A percentile compares a stretch with the other conserved stretches of the same genome.
These are phyloP conservation scores for Trichonephila inaurata DNA, from an alignment of 1,140 invertebrate genomes.

Conservation along the genomic window DNA sequence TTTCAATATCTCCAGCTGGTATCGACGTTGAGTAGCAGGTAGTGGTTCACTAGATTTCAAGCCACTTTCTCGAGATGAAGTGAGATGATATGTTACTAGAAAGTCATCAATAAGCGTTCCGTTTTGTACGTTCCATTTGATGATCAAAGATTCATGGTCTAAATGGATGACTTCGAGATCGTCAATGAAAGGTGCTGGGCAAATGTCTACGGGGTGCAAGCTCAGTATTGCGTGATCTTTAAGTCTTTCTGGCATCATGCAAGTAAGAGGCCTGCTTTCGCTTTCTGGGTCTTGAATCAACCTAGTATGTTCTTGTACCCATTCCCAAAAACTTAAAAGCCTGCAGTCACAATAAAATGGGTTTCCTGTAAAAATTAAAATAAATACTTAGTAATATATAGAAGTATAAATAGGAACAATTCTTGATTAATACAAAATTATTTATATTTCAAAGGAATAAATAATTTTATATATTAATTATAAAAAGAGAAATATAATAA, in stretches of 20 bases:
- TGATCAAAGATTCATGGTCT: constrained; percentile 91
- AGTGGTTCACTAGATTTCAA: constrained; percentile 80
- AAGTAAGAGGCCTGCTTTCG: constrained; percentile 83
- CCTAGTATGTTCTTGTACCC: constrained; percentile 92
- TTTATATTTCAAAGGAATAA: too few species aligned
- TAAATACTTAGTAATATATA: neutral
- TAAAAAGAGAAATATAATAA: too few species aligned
- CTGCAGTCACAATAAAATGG: constrained; percentile 91
- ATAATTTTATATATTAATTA: too few species aligned
- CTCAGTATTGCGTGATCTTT: constrained; percentile 88
- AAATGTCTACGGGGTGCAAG: constrained; percentile 89
- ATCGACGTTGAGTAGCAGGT: constrained; percentile 86
- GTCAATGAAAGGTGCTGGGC: constrained; percentile 89
- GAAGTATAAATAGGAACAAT: too few species aligned
- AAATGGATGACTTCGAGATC: constrained; percentile 92
- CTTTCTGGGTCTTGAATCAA: constrained; percentile 80
- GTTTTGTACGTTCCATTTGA: constrained; percentile 94
- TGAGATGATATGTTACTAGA: constrained; percentile 90
- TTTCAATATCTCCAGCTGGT: constrained; percentile 87
- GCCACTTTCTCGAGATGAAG: constrained; percentile 83
- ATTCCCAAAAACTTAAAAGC: constrained; percentile 92
- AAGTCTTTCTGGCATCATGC: constrained; percentile 89
- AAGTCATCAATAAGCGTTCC: constrained; percentile 91
- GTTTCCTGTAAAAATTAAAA: constrained; percentile 86
- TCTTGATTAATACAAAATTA: too few species aligned